Evolutionary conservation across 2,113 vertebrate genomes (phyloP).

Genomic region (Axis porcinus): DNA sequence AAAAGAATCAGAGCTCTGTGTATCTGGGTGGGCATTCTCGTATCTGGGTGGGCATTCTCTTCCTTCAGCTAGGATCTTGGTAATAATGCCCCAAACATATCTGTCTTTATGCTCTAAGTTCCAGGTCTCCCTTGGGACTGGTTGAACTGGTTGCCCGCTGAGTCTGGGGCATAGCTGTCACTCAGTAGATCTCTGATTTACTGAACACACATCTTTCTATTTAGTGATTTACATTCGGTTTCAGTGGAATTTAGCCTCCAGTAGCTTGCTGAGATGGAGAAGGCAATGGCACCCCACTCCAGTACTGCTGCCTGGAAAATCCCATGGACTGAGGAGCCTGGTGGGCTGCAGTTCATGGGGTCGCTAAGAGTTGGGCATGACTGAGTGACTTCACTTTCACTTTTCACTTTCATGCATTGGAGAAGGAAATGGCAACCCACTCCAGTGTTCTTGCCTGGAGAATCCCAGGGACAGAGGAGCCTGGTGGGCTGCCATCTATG

Average conservation of each 20-base stretch:
- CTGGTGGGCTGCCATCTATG: not conserved
- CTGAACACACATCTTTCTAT: not conserved
- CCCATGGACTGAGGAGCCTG: not conserved
- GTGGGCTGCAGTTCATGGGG: not conserved
- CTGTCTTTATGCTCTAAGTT: not conserved
- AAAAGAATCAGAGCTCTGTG: not conserved
- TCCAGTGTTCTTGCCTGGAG: not conserved
- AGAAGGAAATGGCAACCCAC: not conserved
- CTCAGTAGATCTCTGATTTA: not conserved
- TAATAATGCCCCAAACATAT: not conserved
- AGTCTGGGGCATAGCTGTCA: not conserved
- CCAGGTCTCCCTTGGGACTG: not conserved
- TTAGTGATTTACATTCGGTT: not conserved
- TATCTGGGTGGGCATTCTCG: no score
- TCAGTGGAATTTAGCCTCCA: not conserved
- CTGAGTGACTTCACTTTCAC: not conserved
- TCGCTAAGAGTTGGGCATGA: fast-evolving
- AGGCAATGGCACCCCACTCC: not conserved
- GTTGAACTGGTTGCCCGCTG: not conserved
- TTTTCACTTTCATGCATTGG: not conserved
- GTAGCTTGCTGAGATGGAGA: not conserved
- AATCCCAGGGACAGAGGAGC: not conserved
- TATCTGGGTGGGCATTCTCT: not conserved
- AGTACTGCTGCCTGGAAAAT: not conserved
- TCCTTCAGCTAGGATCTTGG: not conserved